Evolutionary conservation across 2,888 invertebrate species (phyloP), one percentile per base, ranked within the genome.

Genomic region (Lasiommata megera): DNA sequence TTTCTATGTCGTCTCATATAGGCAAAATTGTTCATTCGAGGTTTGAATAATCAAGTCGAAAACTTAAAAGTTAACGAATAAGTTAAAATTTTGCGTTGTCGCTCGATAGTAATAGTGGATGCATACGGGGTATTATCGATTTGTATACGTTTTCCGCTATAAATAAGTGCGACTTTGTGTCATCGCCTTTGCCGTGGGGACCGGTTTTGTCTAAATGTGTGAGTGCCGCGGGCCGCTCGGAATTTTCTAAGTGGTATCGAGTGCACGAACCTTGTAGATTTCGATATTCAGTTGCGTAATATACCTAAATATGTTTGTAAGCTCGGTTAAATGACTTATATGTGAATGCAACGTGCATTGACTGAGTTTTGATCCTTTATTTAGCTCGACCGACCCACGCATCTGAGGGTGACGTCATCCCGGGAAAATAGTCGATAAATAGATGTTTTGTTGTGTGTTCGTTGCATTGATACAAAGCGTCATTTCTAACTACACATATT

Each of bases 161-260:
- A 84, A 87, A 87, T 88, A 88, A 85, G 81, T 80, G 74, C 78
- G 72, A 82, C 81, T 88, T 87, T 87, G 84, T 86, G 82, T 85
- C 84, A 84, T 82, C 80, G 79, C 68, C 65, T 71, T 71, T 59
- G 73, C 70, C 69, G 68, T 67, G 69, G 71, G 79, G 87, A 87
- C 87, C 87, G 88, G 88, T 87, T 80, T 67, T 68, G 74, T 74
- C 77, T 75, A 72, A 79, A 81, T 75, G 83, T 83, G 82, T 79
- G 78, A 78, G 80, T 76, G 76, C 72, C 72, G 72, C 73, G 67
- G 68, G 64, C 62, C 60, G 59, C 66, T 70, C 69, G 70, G 70
- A 73, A 74, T 72, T 52, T 70, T 71, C 60, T 55, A 63, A 66
- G 60, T 61, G 60, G 61, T 61, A 55, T 66, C 59, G 56, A 57